Percentiles rank a stretch among this genome's conserved stretches.
phyloP scores from a whole-genome alignment of 1,140 invertebrate genomes.

The Homarus americanus region DNA sequence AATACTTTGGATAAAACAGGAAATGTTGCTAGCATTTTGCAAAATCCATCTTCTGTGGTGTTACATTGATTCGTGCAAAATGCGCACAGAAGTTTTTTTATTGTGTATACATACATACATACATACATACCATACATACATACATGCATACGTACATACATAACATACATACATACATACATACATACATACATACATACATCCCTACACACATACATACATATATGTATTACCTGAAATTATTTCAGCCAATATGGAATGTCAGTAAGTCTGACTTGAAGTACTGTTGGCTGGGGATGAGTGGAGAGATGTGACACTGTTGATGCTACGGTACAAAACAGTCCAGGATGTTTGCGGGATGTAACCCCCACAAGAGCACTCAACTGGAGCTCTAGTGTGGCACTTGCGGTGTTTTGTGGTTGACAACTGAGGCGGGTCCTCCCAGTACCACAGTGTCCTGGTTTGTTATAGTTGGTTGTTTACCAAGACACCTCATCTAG shows the following conservation, averaged over 20 bases:
- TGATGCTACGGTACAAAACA: constrained; percentile 66
- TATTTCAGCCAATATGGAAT: constrained; percentile 50
- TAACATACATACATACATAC: not conserved
- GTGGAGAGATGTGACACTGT: constrained; percentile 45
- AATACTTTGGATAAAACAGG: too few species aligned
- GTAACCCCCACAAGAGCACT: constrained; percentile 37
- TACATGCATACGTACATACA: not conserved
- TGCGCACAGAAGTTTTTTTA: too few species aligned
- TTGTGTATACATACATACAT: constrained; percentile 3
- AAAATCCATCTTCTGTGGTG: too few species aligned
- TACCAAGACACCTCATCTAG: constrained; percentile 63
- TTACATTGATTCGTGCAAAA: too few species aligned
- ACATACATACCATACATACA: not conserved
- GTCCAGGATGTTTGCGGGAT: constrained; percentile 61
- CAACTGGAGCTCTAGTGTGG: constrained; percentile 30
- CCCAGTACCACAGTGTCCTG: constrained; percentile 65
- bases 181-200: not conserved
- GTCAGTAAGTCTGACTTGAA: constrained; percentile 28
- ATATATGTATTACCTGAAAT: constrained; percentile 44
- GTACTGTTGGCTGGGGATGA: constrained; percentile 42
- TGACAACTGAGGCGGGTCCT: constrained; percentile 60
- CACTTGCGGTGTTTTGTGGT: constrained; percentile 60
- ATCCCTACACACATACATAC: not conserved
- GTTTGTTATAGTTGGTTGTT: constrained; percentile 54
- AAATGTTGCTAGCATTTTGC: too few species aligned